These are phyloP conservation scores for Trissolcus japonicus DNA, from an alignment of 2,888 invertebrate species.

Conservation along the genomic window DNA sequence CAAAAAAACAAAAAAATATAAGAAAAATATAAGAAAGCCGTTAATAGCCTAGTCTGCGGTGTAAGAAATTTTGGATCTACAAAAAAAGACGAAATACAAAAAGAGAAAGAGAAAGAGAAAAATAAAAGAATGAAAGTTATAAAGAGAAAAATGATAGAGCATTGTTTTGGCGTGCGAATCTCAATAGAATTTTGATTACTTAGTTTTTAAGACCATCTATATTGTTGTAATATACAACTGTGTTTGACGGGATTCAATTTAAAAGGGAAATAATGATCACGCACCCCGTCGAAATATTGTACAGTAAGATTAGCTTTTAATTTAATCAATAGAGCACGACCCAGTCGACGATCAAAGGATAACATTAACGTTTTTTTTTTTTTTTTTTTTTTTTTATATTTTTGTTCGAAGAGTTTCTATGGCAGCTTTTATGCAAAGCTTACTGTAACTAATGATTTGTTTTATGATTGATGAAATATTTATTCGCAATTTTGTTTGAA, in stretches of 20 bases:
- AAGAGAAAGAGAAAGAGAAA: slow-evolving; percentile 3
- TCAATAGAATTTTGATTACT: slow-evolving; percentile 54
- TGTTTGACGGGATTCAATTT: slow-evolving; percentile 41
- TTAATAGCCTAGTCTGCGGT: slow-evolving; percentile 51
- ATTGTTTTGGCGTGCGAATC: slow-evolving; percentile 46
- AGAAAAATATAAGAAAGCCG: slow-evolving; percentile 15
- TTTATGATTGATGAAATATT: background rate
- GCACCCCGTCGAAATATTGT: slow-evolving; percentile 46
- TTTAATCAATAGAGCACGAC: slow-evolving; percentile 21
- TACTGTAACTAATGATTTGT: no score
- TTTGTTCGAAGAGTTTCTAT: no score
- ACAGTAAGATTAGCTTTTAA: slow-evolving; percentile 54
- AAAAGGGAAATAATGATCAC: slow-evolving; percentile 27
- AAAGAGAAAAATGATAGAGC: slow-evolving; percentile 20
- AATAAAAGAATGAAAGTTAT: slow-evolving; percentile 1
- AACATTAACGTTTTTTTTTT: background rate
- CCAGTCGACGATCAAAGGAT: slow-evolving; percentile 19
- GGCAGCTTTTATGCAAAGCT: background rate
- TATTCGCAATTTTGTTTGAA: background rate
- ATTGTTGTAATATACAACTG: slow-evolving; percentile 47
- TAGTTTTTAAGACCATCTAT: slow-evolving; percentile 51
- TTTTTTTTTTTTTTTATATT: no score
- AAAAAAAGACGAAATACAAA: background rate
- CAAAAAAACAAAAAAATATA: slow-evolving; percentile 16
- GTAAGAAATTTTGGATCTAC: slow-evolving; percentile 27